These are phyloP conservation scores for Galagoides demidoff DNA, from an alignment of 2,797 vertebrate species.

Conservation along the genomic window DNA sequence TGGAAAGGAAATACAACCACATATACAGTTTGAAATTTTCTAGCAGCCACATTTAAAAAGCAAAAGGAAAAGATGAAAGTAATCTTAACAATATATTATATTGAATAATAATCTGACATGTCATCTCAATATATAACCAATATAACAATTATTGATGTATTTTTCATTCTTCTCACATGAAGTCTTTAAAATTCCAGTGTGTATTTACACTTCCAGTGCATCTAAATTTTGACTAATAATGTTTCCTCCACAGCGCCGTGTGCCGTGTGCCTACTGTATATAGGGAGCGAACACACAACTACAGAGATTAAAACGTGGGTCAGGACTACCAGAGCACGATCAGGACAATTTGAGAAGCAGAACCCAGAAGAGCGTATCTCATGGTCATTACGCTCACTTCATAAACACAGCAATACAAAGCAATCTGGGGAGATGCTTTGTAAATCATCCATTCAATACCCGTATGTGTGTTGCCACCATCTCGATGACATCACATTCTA, in stretches of 20 bases:
- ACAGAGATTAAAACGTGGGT: background rate
- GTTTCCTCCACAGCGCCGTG: background rate
- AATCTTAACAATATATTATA: background rate
- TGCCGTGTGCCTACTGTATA: background rate
- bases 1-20: background rate
- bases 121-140: constrained; percentile 6
- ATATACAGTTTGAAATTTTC: background rate
- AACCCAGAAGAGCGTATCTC: background rate
- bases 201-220: background rate
- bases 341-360: background rate
- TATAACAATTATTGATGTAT: background rate
- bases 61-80: background rate
- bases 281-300: background rate
- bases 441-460: background rate
- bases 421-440: background rate
- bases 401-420: background rate
- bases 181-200: background rate
- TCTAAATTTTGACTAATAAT: background rate
- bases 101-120: background rate
- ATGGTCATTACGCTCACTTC: background rate
- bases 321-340: background rate
- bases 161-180: background rate
- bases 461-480: background rate
- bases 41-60: background rate
- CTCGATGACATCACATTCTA: background rate